Percentiles rank a stretch among this genome's conserved stretches.
These are phyloP conservation scores for Ambastaia sidthimunki DNA, from an alignment of 2,797 vertebrate genomes.

Conservation along the genomic window DNA sequence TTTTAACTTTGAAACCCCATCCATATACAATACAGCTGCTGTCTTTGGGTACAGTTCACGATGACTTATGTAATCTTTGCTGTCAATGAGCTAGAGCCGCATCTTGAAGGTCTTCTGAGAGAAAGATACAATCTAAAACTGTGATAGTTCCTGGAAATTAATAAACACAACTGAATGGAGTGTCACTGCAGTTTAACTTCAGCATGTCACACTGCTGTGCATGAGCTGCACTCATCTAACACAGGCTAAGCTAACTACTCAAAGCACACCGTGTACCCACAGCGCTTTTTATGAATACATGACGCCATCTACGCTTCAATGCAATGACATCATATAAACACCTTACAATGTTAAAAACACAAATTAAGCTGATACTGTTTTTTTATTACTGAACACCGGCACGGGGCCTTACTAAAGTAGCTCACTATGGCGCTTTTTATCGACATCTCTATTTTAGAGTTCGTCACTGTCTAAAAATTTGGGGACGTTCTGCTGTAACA, in stretches of 20 bases:
- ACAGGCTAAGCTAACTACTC: background rate
- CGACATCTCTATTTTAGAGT: background rate
- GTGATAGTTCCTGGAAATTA: background rate
- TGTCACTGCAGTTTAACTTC: background rate
- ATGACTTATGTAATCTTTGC: background rate
- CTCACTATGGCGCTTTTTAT: background rate
- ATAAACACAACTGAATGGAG: background rate
- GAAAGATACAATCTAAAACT: background rate
- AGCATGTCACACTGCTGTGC: background rate
- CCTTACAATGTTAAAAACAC: background rate
- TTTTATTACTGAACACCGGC: background rate
- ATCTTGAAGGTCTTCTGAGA: background rate
- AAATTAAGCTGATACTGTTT: background rate
- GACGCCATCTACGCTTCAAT: background rate
- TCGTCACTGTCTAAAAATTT: background rate
- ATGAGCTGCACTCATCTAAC: background rate
- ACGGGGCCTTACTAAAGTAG: background rate
- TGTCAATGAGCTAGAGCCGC: background rate
- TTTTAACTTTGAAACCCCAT: too few species aligned
- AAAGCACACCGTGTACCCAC: background rate
- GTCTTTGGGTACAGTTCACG: background rate
- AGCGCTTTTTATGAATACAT: background rate
- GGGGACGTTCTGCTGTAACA: background rate
- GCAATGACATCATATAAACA: constrained; percentile 2
- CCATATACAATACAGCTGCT: too few species aligned